Conservation (phyloP, 2,113 vertebrate species). For the Coturnix japonica region DNA sequence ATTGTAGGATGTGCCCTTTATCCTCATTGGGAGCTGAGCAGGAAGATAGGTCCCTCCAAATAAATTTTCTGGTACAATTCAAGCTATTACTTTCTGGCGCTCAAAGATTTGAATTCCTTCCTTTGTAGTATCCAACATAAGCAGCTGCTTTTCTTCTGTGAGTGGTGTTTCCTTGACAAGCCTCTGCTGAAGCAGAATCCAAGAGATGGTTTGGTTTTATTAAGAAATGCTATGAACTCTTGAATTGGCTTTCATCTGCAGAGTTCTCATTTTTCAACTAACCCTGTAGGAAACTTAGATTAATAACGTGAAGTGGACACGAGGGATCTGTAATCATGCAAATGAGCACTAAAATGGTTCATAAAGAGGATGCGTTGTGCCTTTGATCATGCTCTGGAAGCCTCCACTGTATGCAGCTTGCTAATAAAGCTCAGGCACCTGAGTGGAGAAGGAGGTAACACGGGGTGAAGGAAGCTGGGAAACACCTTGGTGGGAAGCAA, state of each 20-base stretch:
- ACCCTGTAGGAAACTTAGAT: slow-evolving; percentile 6
- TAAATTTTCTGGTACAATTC: background rate
- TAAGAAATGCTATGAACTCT: background rate
- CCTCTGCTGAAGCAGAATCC: background rate
- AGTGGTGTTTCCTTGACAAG: background rate
- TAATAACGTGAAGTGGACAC: slow-evolving; percentile 34
- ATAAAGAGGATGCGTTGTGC: background rate
- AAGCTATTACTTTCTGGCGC: background rate
- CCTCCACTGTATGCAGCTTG: background rate
- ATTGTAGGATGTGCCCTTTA: background rate
- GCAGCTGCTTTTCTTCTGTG: background rate
- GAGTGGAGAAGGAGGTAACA: background rate
- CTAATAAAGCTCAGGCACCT: slow-evolving; percentile 21
- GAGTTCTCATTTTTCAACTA: background rate
- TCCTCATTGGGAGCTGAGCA: background rate
- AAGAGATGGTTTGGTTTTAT: background rate
- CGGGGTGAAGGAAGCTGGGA: background rate
- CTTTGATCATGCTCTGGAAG: slow-evolving; percentile 12
- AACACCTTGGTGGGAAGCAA: background rate
- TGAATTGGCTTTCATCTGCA: background rate
- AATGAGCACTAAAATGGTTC: slow-evolving; percentile 30
- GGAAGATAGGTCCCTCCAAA: background rate
- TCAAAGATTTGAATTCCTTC: background rate
- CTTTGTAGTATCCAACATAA: background rate
- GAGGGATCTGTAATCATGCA: slow-evolving; percentile 57